These are phyloP conservation scores for Trichomalopsis sarcophagae DNA, from an alignment of 1,140 invertebrate genomes.

Conservation along the genomic window DNA sequence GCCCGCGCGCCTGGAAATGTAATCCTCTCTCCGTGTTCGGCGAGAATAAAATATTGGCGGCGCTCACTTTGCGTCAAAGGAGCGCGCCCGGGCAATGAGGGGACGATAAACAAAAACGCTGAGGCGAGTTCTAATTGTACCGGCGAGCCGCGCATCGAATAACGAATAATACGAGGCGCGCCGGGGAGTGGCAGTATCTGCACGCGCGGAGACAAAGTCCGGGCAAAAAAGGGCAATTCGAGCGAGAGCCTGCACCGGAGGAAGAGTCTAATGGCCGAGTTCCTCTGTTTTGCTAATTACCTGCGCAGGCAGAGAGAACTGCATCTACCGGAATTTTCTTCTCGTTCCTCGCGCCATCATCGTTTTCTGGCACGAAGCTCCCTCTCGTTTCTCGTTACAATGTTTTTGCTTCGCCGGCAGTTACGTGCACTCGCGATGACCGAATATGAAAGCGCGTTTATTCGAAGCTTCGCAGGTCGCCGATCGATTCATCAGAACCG, in stretches of 20 bases:
- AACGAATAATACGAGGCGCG: not conserved
- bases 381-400: slow-evolving; percentile 60
- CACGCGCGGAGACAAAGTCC: not conserved
- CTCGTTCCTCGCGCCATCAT: slow-evolving; percentile 48
- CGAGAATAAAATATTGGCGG: too few relatives aligned
- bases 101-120: too few relatives aligned
- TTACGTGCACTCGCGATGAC: too few relatives aligned
- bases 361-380: slow-evolving; percentile 58
- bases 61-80: too few relatives aligned
- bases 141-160: not conserved
- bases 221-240: not conserved
- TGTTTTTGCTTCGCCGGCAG: not conserved
- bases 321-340: not conserved
- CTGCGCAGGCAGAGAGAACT: slow-evolving; percentile 49
- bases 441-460: too few relatives aligned
- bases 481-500: too few relatives aligned
- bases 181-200: not conserved
- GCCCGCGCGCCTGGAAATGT: too few relatives aligned
- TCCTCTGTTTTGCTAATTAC: slow-evolving; percentile 68
- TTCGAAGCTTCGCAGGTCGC: too few relatives aligned
- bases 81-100: too few relatives aligned
- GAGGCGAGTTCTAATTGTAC: too few relatives aligned
- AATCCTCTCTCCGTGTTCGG: too few relatives aligned
- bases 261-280: slow-evolving; percentile 61
- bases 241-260: slow-evolving; percentile 35